Evolutionary conservation across 2,888 invertebrate genomes (phyloP).

Genomic region (Melipona beecheii): DNA sequence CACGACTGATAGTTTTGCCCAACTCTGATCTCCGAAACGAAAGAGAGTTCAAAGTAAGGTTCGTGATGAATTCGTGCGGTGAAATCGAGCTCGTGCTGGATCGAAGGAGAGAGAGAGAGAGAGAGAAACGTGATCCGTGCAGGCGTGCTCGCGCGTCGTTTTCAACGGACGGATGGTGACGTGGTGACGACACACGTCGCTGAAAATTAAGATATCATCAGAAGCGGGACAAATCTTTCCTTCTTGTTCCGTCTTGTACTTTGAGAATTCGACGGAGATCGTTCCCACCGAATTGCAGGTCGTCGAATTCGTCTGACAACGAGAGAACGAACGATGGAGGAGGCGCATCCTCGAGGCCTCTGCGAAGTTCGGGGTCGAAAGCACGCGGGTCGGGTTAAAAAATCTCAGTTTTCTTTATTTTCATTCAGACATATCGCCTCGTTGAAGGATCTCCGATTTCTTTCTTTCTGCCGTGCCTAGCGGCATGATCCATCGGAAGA

Average conservation of each 20-base stretch:
- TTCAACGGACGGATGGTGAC: background rate
- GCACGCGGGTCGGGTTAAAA: constrained; percentile 55
- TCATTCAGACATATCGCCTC: constrained; percentile 46
- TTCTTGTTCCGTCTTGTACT: background rate
- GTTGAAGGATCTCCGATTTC: constrained; percentile 49
- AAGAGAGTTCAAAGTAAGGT: background rate
- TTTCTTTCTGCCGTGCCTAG: constrained; percentile 42
- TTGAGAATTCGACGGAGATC: background rate
- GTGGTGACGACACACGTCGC: constrained; percentile 28
- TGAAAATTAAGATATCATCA: constrained; percentile 46
- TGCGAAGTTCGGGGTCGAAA: constrained; percentile 40
- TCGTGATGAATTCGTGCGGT: background rate
- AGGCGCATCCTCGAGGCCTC: background rate
- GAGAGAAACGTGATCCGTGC: constrained; percentile 10
- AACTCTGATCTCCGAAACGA: background rate
- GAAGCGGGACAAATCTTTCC: background rate
- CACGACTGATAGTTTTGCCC: too few species aligned
- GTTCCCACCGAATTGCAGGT: constrained; percentile 55
- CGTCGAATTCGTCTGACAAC: too few species aligned
- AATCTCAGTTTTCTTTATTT: constrained; percentile 68
- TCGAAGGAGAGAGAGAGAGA: background rate
- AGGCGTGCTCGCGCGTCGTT: constrained; percentile 20
- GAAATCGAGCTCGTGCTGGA: background rate
- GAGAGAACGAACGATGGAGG: background rate
- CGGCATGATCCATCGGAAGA: constrained; percentile 43